phyloP scores from a whole-genome alignment of 2,797 vertebrate species.

The Myotis daubentonii region DNA sequence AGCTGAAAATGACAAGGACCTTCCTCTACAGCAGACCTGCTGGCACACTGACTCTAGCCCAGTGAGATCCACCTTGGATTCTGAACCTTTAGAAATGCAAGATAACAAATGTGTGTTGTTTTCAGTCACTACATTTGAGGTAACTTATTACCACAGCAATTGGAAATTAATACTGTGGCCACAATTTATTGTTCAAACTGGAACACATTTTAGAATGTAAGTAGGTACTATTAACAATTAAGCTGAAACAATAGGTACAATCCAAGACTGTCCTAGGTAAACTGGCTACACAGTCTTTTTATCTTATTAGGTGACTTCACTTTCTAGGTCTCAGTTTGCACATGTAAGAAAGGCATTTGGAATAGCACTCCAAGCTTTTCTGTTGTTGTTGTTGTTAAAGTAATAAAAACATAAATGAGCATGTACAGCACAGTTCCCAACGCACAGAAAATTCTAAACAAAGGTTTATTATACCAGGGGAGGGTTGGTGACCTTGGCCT shows the following conservation, averaged over 20 bases:
- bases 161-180: background rate
- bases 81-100: accelerated
- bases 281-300: background rate
- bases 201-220: constrained; percentile 9
- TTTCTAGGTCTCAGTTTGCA: background rate
- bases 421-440: background rate
- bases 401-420: background rate
- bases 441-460: background rate
- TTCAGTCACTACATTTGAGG: background rate
- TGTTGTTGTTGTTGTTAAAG: background rate
- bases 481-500: background rate
- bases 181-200: background rate
- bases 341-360: background rate
- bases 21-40: background rate
- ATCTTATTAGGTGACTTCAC: background rate
- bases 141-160: background rate
- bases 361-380: background rate
- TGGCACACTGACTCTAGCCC: background rate
- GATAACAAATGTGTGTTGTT: background rate
- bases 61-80: background rate
- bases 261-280: background rate
- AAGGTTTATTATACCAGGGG: background rate
- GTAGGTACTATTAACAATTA: background rate
- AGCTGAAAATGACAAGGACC: no score
- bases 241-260: background rate